Evolutionary conservation across 2,797 vertebrate species (phyloP).

Genomic region (Protonibea diacanthus): DNA sequence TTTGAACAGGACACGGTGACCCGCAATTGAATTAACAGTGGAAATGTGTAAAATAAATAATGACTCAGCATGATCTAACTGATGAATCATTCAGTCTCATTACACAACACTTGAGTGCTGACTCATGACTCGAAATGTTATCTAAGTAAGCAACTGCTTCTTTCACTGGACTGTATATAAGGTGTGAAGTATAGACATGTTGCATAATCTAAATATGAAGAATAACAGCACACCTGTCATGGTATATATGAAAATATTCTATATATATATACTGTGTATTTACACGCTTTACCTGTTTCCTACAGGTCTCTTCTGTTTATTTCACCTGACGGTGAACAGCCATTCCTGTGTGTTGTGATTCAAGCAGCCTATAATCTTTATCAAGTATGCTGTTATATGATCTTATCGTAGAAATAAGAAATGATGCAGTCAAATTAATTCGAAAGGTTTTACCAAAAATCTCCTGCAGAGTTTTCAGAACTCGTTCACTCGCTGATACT

Average conservation of each 20-base stretch:
- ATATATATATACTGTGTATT: no score
- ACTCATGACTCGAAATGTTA: not conserved
- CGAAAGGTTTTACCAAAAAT: no score
- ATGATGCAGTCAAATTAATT: not conserved
- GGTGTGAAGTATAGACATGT: not conserved
- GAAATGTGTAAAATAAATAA: constrained; percentile 34
- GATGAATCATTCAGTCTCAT: constrained; percentile 43
- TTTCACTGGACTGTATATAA: not conserved
- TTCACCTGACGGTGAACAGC: not conserved
- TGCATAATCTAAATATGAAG: not conserved
- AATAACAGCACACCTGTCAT: no score
- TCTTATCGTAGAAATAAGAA: not conserved
- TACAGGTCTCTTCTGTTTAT: no score
- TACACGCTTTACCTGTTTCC: no score
- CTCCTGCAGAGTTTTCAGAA: no score
- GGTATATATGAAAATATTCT: no score
- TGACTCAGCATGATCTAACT: constrained; percentile 13
- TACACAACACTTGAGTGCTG: constrained; percentile 7
- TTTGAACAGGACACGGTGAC: not conserved
- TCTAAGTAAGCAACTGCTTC: not conserved
- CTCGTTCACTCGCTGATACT: no score
- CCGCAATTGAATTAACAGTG: constrained; percentile 2
- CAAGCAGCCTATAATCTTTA: not conserved
- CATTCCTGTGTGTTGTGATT: not conserved
- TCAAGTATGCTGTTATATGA: not conserved